Percentiles rank a stretch among this genome's conserved stretches.
These are phyloP conservation scores for Platyura marginata DNA, from an alignment of 1,140 invertebrate genomes.

Conservation along the genomic window DNA sequence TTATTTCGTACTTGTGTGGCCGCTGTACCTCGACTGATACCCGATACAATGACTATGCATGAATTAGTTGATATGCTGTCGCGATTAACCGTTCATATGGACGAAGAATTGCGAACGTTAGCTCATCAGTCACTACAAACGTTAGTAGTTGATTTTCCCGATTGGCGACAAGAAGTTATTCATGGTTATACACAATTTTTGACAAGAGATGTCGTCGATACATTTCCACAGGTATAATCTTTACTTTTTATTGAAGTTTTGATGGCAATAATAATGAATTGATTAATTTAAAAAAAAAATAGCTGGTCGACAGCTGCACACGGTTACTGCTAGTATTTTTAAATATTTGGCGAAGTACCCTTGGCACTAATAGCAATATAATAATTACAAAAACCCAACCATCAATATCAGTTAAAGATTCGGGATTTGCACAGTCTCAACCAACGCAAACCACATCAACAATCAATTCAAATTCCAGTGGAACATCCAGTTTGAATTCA, in stretches of 20 bases:
- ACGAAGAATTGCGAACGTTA: constrained; percentile 72
- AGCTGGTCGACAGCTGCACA: constrained; percentile 84
- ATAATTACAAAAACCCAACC: constrained; percentile 1
- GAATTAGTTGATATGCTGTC: constrained; percentile 86
- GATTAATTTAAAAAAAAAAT: too few relatives aligned
- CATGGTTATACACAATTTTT: constrained; percentile 90
- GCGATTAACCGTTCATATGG: constrained; percentile 83
- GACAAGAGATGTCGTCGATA: constrained; percentile 80
- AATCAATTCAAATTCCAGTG: constrained; percentile 21
- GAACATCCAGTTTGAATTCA: constrained; percentile 19
- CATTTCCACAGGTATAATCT: constrained; percentile 49
- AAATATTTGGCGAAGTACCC: constrained; percentile 81
- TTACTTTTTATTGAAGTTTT: not conserved
- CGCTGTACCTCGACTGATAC: constrained; percentile 90
- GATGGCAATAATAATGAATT: too few relatives aligned
- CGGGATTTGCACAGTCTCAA: not conserved
- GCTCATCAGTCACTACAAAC: constrained; percentile 94
- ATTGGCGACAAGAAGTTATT: constrained; percentile 93
- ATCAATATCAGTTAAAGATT: constrained; percentile 2
- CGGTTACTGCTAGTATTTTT: constrained; percentile 83
- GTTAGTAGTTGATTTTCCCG: constrained; percentile 85
- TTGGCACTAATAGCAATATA: constrained; percentile 19
- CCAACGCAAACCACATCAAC: constrained; percentile 6
- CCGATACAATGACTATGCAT: constrained; percentile 85
- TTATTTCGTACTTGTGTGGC: constrained; percentile 96